These are phyloP conservation scores for Hypomecis atomaria DNA, from an alignment of 2,888 invertebrate genomes.

Conservation along the genomic window DNA sequence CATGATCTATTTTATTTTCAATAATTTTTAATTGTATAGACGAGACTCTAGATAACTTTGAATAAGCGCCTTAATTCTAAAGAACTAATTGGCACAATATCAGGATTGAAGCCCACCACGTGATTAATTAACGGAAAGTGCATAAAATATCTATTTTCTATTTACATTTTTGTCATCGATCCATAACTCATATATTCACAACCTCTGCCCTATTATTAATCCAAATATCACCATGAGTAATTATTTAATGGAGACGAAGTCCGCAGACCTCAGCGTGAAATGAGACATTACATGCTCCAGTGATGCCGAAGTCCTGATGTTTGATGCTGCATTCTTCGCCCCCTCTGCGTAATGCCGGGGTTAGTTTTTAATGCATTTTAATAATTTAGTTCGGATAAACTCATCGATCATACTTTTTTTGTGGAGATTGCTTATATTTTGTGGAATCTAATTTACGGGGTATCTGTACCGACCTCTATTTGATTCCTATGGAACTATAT, in stretches of 20 bases:
- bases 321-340: conserved; percentile 49
- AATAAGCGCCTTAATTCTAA: no score
- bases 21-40: no score
- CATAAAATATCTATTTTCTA: neutral
- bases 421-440: conserved; percentile 18
- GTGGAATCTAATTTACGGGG: neutral
- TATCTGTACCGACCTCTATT: neutral
- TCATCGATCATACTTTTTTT: conserved; percentile 26
- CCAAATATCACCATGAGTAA: conserved; percentile 47
- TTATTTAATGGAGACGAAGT: conserved; percentile 78
- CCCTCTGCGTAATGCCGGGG: conserved; percentile 31
- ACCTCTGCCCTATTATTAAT: conserved; percentile 28
- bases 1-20: no score
- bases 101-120: no score
- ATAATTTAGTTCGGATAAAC: conserved; percentile 27
- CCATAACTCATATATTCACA: conserved; percentile 19
- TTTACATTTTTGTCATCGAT: conserved; percentile 21
- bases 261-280: conserved; percentile 72
- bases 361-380: conserved; percentile 39
- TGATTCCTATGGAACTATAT: no score
- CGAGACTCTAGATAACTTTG: no score
- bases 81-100: no score
- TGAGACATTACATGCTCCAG: conserved; percentile 72
- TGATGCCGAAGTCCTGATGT: conserved; percentile 55
- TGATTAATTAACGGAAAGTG: no score